Percentiles rank a stretch among this genome's conserved stretches.
These are phyloP conservation scores for Chaunax sp. DNA, from an alignment of 2,797 vertebrate genomes.

Conservation along the genomic window DNA sequence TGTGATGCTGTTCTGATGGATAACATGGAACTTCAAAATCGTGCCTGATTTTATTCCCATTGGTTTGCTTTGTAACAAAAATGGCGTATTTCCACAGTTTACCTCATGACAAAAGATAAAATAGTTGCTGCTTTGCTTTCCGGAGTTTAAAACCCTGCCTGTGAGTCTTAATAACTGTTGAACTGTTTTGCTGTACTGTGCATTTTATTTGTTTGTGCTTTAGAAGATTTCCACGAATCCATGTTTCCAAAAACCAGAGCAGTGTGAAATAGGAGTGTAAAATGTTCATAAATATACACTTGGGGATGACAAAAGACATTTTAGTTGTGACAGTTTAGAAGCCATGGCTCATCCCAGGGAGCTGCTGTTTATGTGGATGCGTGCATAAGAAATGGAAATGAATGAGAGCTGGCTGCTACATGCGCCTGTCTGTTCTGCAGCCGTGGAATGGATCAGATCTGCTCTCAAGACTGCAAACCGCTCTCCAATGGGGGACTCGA, in stretches of 20 bases:
- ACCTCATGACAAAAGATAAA: background rate
- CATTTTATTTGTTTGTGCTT: slow-evolving; percentile 50
- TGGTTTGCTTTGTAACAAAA: slow-evolving; percentile 15
- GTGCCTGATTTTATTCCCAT: slow-evolving; percentile 26
- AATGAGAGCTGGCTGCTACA: slow-evolving; percentile 31
- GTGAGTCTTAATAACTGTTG: background rate
- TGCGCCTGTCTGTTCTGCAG: slow-evolving; percentile 49
- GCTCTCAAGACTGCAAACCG: slow-evolving; percentile 59
- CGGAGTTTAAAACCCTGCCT: slow-evolving; percentile 8
- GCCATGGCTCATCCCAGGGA: slow-evolving; percentile 43
- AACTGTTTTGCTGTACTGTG: background rate
- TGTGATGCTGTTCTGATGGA: background rate
- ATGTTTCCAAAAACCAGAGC: slow-evolving; percentile 43
- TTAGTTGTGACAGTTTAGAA: slow-evolving; percentile 50
- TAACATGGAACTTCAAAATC: background rate
- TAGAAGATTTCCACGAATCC: slow-evolving; percentile 47
- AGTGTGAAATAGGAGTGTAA: slow-evolving; percentile 60
- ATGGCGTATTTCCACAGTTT: background rate
- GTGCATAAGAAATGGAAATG: slow-evolving; percentile 1
- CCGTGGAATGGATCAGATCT: slow-evolving; percentile 70
- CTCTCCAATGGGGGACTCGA: slow-evolving; percentile 62
- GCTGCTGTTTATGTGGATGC: slow-evolving; percentile 40
- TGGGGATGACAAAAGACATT: slow-evolving; percentile 53
- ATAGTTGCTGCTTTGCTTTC: background rate
- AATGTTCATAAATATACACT: slow-evolving; percentile 61